Percentiles rank a stretch among this genome's conserved stretches.
Evolutionary conservation across 2,888 invertebrate species (phyloP).

Genomic region (Stictocephala bisonia): DNA sequence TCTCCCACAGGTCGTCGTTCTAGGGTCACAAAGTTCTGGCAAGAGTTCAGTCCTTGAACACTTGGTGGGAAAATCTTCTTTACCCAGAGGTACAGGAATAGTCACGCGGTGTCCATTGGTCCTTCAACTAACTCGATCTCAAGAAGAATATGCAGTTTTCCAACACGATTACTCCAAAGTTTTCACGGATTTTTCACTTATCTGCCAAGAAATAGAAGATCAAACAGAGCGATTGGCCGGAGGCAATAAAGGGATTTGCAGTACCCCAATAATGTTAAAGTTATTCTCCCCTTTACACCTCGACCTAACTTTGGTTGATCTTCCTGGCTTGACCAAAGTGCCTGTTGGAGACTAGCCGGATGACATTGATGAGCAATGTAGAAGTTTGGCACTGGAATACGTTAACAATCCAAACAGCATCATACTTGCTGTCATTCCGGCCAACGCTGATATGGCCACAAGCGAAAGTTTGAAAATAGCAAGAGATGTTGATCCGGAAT

Average conservation of each 20-base stretch:
- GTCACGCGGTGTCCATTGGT: slow-evolving; percentile 74
- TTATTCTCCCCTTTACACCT: slow-evolving; percentile 71
- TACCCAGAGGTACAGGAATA: slow-evolving; percentile 73
- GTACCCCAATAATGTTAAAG: slow-evolving; percentile 71
- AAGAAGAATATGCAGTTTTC: slow-evolving; percentile 72
- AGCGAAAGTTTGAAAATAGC: slow-evolving; percentile 73
- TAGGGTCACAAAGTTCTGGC: slow-evolving; percentile 74
- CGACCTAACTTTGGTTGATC: slow-evolving; percentile 71
- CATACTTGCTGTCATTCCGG: slow-evolving; percentile 72
- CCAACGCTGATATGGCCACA: slow-evolving; percentile 75
- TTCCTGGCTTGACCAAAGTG: slow-evolving; percentile 73
- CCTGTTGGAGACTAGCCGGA: slow-evolving; percentile 74
- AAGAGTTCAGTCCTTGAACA: slow-evolving; percentile 75
- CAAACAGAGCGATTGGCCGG: slow-evolving; percentile 73
- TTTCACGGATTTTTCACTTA: slow-evolving; percentile 70
- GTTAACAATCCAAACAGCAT: slow-evolving; percentile 72
- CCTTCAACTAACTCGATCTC: slow-evolving; percentile 70
- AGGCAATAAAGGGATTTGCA: slow-evolving; percentile 69
- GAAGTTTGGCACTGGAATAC: slow-evolving; percentile 68
- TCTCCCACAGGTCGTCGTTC: slow-evolving; percentile 74
- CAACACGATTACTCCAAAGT: slow-evolving; percentile 70
- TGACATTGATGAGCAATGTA: slow-evolving; percentile 71
- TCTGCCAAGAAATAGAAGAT: slow-evolving; percentile 70
- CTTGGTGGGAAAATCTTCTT: slow-evolving; percentile 72
- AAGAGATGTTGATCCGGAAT: slow-evolving; percentile 70